Evolutionary conservation across 2,113 vertebrate species (phyloP).

Genomic region (Xyrauchen texanus): DNA sequence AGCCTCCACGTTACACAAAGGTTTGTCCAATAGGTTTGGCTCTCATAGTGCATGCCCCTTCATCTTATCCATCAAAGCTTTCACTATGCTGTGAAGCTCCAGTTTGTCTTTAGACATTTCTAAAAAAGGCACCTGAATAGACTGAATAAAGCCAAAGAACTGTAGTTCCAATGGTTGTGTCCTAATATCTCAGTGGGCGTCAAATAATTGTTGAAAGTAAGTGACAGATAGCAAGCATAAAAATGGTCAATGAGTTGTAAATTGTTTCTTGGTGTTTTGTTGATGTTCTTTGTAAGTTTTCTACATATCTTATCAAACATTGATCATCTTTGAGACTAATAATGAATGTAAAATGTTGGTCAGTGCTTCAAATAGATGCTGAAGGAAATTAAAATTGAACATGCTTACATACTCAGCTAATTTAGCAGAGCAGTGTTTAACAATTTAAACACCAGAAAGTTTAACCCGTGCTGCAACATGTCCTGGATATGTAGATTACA

Average conservation of each 20-base stretch:
- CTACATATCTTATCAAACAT: too few relatives aligned
- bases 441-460: neutral
- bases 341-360: too few relatives aligned
- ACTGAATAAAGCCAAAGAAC: neutral
- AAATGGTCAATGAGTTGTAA: too few relatives aligned
- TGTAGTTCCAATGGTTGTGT: neutral
- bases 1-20: constrained; percentile 65
- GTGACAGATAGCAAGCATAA: neutral
- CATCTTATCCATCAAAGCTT: constrained; percentile 48
- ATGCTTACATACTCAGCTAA: neutral
- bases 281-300: too few relatives aligned
- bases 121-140: too few relatives aligned
- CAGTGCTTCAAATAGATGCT: neutral
- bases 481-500: neutral
- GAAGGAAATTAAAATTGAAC: neutral
- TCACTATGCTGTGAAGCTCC: constrained; percentile 57
- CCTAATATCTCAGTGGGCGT: neutral
- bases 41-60: constrained; percentile 26
- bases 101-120: constrained; percentile 60
- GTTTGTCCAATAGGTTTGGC: constrained; percentile 61
- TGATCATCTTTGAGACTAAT: too few relatives aligned
- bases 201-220: constrained; percentile 49
- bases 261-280: too few relatives aligned
- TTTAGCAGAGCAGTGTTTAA: neutral
- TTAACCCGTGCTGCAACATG: neutral